A percentile compares a stretch with the other conserved stretches of the same genome.
These are phyloP conservation scores for Loripinus fragilis DNA, from an alignment of 2,888 invertebrate genomes.

Conservation along the genomic window DNA sequence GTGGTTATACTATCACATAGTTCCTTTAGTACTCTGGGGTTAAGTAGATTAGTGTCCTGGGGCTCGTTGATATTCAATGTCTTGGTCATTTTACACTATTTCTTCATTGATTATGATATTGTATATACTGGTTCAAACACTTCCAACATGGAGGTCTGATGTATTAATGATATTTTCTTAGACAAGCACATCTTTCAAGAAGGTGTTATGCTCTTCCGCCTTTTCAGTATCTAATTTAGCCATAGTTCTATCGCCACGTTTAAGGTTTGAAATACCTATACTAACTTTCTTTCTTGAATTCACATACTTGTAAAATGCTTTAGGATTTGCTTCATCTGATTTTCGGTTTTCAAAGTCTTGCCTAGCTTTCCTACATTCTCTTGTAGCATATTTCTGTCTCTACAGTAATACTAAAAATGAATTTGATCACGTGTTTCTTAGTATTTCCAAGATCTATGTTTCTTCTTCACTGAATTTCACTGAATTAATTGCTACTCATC, in stretches of 20 bases:
- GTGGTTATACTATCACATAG: neutral
- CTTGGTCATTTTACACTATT: constrained; percentile 4
- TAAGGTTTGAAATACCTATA: constrained; percentile 8
- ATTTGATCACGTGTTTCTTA: constrained; percentile 12
- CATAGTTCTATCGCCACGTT: neutral
- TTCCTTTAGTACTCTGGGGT: constrained; percentile 21
- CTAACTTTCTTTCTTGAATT: constrained; percentile 24
- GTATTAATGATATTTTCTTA: constrained; percentile 1
- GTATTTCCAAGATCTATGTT: constrained; percentile 24
- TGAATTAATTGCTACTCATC: constrained; percentile 18
- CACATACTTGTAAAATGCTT: constrained; percentile 25
- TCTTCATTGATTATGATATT: constrained; percentile 5
- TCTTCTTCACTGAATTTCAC: constrained; percentile 13
- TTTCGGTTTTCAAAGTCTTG: neutral
- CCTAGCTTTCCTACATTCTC: no score
- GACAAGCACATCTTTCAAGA: constrained; percentile 23
- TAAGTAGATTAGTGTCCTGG: constrained; percentile 9
- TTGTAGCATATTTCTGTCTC: constrained; percentile 19
- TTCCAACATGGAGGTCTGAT: constrained; percentile 12
- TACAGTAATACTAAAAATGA: constrained; percentile 20
- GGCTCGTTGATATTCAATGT: constrained; percentile 4
- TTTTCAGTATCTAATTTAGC: constrained; percentile 17
- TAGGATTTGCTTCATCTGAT: neutral
- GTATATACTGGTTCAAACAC: neutral
- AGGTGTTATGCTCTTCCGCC: constrained; percentile 14